Percentiles rank a stretch among this genome's conserved stretches.
Conservation (phyloP, 2,113 vertebrate species). For the Apteryx mantelli region DNA sequence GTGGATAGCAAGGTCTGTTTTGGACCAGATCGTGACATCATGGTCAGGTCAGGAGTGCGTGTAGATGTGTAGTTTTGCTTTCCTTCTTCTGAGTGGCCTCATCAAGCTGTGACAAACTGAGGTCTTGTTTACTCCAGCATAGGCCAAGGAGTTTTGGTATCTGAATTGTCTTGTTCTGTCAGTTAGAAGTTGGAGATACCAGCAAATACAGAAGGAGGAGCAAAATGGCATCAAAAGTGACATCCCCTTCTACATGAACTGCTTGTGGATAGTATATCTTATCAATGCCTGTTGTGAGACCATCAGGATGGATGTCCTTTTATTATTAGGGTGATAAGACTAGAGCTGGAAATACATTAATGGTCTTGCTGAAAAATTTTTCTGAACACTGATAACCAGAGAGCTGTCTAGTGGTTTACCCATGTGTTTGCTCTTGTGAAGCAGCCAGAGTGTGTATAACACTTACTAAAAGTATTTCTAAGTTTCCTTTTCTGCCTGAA, state of each 20-base stretch:
- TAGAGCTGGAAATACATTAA: background rate
- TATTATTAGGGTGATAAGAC: background rate
- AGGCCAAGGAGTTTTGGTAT: background rate
- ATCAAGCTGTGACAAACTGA: background rate
- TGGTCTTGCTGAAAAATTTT: background rate
- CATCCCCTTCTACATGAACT: background rate
- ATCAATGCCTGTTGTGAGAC: background rate
- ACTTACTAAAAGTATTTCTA: background rate
- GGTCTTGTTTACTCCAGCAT: background rate
- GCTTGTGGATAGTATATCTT: background rate
- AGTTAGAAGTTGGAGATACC: background rate
- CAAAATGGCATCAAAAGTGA: background rate
- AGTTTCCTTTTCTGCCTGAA: background rate
- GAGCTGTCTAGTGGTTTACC: background rate
- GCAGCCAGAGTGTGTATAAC: background rate
- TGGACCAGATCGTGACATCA: background rate
- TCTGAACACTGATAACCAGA: accelerated
- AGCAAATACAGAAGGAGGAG: background rate
- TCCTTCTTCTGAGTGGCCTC: background rate
- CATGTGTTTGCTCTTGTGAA: background rate
- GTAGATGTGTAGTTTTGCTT: background rate
- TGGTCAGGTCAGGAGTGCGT: background rate
- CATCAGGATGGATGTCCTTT: background rate
- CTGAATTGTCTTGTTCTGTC: background rate
- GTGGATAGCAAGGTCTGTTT: background rate